Percentiles rank a stretch among this genome's conserved stretches.
These are phyloP conservation scores for Sebastes kiyomatsui DNA, from an alignment of 2,797 vertebrate genomes.

Conservation along the genomic window DNA sequence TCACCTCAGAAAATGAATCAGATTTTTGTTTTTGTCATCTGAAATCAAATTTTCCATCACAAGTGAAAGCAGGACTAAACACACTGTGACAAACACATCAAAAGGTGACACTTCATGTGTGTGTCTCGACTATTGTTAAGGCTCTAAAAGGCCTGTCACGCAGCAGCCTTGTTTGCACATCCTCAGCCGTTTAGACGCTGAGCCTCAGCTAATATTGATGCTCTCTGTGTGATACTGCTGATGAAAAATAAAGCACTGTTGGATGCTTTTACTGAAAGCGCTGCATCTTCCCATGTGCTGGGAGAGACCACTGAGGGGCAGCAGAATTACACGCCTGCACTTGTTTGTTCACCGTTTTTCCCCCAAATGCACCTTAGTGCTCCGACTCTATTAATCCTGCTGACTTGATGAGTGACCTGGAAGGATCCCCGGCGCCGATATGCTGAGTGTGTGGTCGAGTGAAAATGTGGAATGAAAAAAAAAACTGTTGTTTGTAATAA, in stretches of 20 bases:
- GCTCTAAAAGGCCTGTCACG: constrained; percentile 35
- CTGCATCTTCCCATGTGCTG: constrained; percentile 7
- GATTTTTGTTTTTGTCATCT: constrained; percentile 32
- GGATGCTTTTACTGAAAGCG: neutral
- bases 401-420: constrained; percentile 60
- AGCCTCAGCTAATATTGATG: constrained; percentile 60
- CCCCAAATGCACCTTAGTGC: constrained; percentile 33
- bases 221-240: constrained; percentile 46
- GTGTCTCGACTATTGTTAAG: neutral
- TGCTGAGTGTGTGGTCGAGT: constrained; percentile 15
- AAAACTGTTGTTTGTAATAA: constrained; percentile 5
- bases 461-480: constrained; percentile 8
- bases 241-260: constrained; percentile 32
- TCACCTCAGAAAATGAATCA: constrained; percentile 42
- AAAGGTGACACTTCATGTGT: neutral
- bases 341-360: constrained; percentile 19
- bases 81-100: constrained; percentile 52
- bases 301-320: constrained; percentile 73
- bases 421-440: constrained; percentile 26
- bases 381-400: constrained; percentile 58
- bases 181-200: constrained; percentile 38
- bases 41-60: constrained; percentile 44
- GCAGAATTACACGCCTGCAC: constrained; percentile 63
- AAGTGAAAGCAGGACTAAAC: constrained; percentile 54
- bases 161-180: constrained; percentile 50